phyloP scores from a whole-genome alignment of 2,113 vertebrate species.

The Eira barbara region DNA sequence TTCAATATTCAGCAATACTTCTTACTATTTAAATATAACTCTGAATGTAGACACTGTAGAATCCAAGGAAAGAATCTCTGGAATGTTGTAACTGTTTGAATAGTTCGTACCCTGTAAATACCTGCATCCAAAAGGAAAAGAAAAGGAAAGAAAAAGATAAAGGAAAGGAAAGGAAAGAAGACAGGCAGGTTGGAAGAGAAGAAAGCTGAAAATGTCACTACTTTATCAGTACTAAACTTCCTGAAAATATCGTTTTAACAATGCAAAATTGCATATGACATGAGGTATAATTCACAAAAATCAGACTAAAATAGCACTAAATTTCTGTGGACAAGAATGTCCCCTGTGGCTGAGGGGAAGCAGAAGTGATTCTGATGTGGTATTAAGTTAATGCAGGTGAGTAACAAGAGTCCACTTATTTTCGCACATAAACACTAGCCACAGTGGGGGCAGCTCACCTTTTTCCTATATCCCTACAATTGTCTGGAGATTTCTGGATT shows the following conservation, averaged over 20 bases:
- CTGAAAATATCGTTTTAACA: conserved; percentile 5
- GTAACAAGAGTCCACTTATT: background rate
- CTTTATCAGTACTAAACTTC: background rate
- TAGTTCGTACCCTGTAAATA: conserved; percentile 70
- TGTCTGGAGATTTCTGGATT: background rate
- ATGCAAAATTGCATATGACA: background rate
- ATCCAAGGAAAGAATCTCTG: conserved; percentile 70
- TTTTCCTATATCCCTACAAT: background rate
- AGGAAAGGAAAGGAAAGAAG: background rate
- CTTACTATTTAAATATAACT: conserved; percentile 49
- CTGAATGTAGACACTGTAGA: conserved; percentile 38
- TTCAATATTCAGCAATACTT: conserved; percentile 4
- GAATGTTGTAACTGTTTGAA: conserved; percentile 71
- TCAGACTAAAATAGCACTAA: background rate
- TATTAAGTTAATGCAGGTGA: conserved; percentile 7
- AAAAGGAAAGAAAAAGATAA: background rate
- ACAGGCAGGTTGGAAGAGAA: background rate
- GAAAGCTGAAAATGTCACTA: background rate
- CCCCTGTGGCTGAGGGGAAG: background rate
- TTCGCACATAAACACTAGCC: conserved; percentile 28
- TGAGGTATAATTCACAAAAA: background rate
- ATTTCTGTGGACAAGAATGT: background rate
- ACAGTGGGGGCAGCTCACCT: background rate
- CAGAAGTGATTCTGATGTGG: background rate
- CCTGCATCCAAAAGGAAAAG: conserved; percentile 26